Base-by-base conservation (phyloP, 2,888 invertebrate genomes). In the Aphidius colemani region DNA sequence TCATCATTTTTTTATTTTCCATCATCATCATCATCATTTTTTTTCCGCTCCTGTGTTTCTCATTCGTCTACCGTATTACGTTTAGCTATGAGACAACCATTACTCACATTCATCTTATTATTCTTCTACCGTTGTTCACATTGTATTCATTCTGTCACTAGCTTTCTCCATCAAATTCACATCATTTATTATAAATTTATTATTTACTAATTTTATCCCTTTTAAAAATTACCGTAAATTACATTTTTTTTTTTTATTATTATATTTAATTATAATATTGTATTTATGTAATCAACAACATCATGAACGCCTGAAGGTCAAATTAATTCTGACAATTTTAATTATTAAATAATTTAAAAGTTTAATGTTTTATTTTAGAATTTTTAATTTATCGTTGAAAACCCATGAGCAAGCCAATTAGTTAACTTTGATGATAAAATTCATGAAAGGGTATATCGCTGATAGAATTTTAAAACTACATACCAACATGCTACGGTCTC, bases 61-160 rank as follows among this genome's bases (percentile, higher is more conserved):
- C 58, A 53, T 62, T 59, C 61, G 63, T 68, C 66, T 63, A 53
- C 65, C 46, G 57, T 57, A 45, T 45, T 57, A 57, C 57, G 40
- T 57, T 57, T 46, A 57, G 57, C 39, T 57, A 57, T 46, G 56
- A 57, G 57, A 57, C 57, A 57, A 46, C 57, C 46, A 57, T 57
- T 57, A 57, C 57, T 57, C 57, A 57, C 57, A 39, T 39, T 39
- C 57, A 57, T 57, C 48, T 57, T 57, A 57, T 57, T 57, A 46
- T 57, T 57, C 13, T 45, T 46, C 57, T 57, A 39, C n/a, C 57
- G 46, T 46, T 57, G 46, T 39, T 39, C 46, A 39, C 18, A 39
- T 7, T 10, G 40, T 46, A 57, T 30, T 45, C 10, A 45, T 45
- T 30, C 46, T 30, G 48, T 45, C 30, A 39, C 57, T 46, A 56